Conservation (phyloP, 2,113 vertebrate genomes). For the Bungarus multicinctus region DNA sequence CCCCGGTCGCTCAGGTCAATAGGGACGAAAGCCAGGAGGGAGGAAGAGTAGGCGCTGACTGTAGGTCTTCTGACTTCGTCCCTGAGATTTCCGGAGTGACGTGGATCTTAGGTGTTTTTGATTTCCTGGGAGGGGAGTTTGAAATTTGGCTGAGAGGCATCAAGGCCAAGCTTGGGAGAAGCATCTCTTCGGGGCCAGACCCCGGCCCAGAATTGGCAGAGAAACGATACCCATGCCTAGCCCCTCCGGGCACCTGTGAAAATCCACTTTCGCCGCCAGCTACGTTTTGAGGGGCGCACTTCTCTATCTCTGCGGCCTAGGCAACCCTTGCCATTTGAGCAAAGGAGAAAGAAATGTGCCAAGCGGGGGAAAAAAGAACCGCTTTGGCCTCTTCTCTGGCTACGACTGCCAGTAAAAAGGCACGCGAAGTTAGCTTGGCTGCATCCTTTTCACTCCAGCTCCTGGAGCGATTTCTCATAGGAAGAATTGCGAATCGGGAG, state of each 20-base stretch:
- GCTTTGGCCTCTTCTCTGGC: background rate
- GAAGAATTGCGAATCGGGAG: background rate
- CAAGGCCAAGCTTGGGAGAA: background rate
- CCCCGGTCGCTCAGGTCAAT: background rate
- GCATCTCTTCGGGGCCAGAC: background rate
- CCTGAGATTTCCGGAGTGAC: background rate
- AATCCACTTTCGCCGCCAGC: background rate
- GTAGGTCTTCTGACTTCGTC: background rate
- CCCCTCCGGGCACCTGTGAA: background rate
- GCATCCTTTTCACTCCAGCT: background rate
- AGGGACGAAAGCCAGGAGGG: background rate
- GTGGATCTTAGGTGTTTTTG: background rate
- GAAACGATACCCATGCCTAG: background rate
- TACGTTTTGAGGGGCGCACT: background rate
- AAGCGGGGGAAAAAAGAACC: rapidly evolving
- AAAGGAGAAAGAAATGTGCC: background rate
- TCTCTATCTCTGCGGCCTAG: background rate
- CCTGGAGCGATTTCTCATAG: background rate
- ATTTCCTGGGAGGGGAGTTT: background rate
- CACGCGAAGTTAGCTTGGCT: background rate
- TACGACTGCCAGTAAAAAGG: background rate
- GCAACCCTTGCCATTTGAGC: background rate
- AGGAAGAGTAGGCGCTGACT: background rate
- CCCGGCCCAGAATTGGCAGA: background rate
- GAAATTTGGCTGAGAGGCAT: background rate